Evolutionary conservation across 2,113 vertebrate genomes (phyloP).

Genomic region (Pseudolaguvia tuberculata): DNA sequence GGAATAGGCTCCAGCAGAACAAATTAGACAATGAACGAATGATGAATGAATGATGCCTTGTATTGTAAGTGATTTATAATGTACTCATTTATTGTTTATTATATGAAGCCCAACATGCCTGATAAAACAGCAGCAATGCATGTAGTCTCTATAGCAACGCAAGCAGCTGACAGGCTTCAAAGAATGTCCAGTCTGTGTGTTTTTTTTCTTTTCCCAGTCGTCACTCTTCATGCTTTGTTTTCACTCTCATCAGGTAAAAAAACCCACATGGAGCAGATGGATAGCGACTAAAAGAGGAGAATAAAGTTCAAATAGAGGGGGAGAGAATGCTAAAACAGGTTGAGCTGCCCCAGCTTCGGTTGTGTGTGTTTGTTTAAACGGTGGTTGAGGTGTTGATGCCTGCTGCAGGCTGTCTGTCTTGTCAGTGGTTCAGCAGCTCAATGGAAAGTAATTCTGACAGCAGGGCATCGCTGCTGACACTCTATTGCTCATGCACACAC

Average conservation of each 20-base stretch:
- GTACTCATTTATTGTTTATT: neutral
- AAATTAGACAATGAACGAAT: no score
- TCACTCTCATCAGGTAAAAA: conserved; percentile 36
- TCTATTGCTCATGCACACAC: no score
- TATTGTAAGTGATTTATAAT: neutral
- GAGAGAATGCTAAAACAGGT: neutral
- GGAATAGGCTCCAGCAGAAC: no score
- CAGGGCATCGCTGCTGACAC: conserved; percentile 20
- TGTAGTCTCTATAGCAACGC: conserved; percentile 42
- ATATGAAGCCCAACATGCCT: neutral
- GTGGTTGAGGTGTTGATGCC: conserved; percentile 32
- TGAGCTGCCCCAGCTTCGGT: neutral
- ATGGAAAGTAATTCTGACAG: conserved; percentile 23
- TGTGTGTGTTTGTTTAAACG: neutral
- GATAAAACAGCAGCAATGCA: conserved; percentile 15
- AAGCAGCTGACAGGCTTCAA: conserved; percentile 26
- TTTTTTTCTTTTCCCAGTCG: neutral
- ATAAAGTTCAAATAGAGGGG: neutral
- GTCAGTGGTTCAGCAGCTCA: conserved; percentile 9
- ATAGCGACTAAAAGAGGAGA: conserved; percentile 16
- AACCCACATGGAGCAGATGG: conserved; percentile 10
- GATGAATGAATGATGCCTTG: no score
- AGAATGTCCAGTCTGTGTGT: neutral
- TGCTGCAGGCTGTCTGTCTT: conserved; percentile 29
- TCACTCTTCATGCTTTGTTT: conserved; percentile 12